phyloP scores from a whole-genome alignment of 2,797 vertebrate genomes.

The Microctenopoma lineatum region DNA sequence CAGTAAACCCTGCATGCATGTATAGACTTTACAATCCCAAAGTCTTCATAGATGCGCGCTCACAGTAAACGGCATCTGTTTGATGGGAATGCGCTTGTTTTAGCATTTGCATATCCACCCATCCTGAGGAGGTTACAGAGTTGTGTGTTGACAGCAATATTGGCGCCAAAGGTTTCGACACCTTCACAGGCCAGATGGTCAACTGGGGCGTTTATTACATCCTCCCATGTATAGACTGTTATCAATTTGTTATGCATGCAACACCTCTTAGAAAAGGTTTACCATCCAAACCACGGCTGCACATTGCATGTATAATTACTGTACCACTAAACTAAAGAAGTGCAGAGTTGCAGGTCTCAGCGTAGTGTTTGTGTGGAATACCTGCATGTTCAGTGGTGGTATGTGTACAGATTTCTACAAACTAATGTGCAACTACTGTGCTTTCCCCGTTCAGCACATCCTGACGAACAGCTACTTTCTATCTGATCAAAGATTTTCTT shows the following conservation, averaged over 20 bases:
- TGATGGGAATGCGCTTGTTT: background rate
- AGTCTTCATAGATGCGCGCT: background rate
- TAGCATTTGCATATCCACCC: no score
- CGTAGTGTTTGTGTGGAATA: constrained; percentile 24
- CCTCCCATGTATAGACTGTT: constrained; percentile 17
- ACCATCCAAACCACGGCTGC: constrained; percentile 29
- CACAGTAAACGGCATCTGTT: background rate
- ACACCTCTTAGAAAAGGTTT: constrained; percentile 34
- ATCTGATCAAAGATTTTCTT: constrained; percentile 79
- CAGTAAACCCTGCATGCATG: background rate
- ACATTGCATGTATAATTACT: constrained; percentile 49
- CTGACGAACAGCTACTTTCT: constrained; percentile 68
- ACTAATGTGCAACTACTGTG: constrained; percentile 52
- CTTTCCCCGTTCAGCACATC: constrained; percentile 56
- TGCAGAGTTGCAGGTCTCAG: constrained; percentile 61
- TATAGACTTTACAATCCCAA: no score
- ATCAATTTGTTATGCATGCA: constrained; percentile 39
- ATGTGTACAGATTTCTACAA: constrained; percentile 47
- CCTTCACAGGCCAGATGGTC: constrained; percentile 24
- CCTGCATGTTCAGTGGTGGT: constrained; percentile 39
- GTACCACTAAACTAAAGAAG: constrained; percentile 54
- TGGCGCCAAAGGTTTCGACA: constrained; percentile 22
- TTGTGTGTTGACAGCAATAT: constrained; percentile 9
- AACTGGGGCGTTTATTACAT: constrained; percentile 22
- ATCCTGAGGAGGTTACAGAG: background rate